A percentile compares a stretch with the other conserved stretches of the same genome.
Evolutionary conservation across 2,888 invertebrate genomes (phyloP).

Genomic region (Sicus ferrugineus): DNA sequence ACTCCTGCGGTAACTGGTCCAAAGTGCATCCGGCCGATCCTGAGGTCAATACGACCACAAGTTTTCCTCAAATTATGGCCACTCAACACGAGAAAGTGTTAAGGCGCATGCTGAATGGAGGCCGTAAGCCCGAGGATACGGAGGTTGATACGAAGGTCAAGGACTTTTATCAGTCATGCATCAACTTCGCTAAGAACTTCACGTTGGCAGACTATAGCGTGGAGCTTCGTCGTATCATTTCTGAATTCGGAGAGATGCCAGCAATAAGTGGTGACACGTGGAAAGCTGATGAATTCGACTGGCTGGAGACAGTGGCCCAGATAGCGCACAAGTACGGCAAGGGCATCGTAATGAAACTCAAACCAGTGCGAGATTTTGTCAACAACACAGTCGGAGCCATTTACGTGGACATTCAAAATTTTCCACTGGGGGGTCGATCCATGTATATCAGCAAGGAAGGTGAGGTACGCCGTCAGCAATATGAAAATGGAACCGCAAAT

Average conservation of each 20-base stretch:
- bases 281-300: slow-evolving; percentile 49
- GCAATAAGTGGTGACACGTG: slow-evolving; percentile 46
- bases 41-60: slow-evolving; percentile 34
- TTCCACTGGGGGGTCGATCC: slow-evolving; percentile 40
- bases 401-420: slow-evolving; percentile 43
- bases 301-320: slow-evolving; percentile 47
- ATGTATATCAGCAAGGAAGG: slow-evolving; percentile 46
- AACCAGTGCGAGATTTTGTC: slow-evolving; percentile 41
- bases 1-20: slow-evolving; percentile 84
- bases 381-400: slow-evolving; percentile 41
- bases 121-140: slow-evolving; percentile 39
- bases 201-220: neutral
- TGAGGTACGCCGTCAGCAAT: slow-evolving; percentile 20
- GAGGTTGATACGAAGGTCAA: slow-evolving; percentile 52
- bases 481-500: slow-evolving; percentile 27
- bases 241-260: slow-evolving; percentile 53
- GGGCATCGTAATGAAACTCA: slow-evolving; percentile 42
- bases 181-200: neutral
- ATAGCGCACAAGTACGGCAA: slow-evolving; percentile 45
- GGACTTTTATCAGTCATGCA: slow-evolving; percentile 56
- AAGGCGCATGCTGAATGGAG: slow-evolving; percentile 41
- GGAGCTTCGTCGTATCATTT: slow-evolving; percentile 40
- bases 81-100: slow-evolving; percentile 50
- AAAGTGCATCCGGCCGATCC: neutral
- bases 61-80: slow-evolving; percentile 51